These are phyloP conservation scores for Hipparchia semele DNA, from an alignment of 2,888 invertebrate species.

Conservation along the genomic window DNA sequence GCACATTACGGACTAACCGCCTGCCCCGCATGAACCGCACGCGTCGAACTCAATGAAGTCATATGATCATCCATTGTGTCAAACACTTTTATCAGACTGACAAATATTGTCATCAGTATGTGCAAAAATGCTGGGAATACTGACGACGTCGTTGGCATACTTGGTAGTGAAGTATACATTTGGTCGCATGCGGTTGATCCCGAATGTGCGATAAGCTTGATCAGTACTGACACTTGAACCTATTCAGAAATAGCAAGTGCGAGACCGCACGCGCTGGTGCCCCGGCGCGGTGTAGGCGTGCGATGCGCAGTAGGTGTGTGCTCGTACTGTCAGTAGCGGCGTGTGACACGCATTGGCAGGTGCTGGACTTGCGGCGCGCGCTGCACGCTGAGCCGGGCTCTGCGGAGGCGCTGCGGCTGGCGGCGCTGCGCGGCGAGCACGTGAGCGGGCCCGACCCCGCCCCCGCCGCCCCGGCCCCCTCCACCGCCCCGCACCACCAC, in stretches of 20 bases:
- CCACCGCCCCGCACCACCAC: slow-evolving; percentile 74
- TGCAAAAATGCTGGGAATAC: too few species aligned
- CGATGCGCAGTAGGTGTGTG: background rate
- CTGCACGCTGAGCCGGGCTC: slow-evolving; percentile 88
- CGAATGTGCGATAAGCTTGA: background rate
- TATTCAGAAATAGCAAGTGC: background rate
- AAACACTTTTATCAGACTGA: too few species aligned
- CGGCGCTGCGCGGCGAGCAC: slow-evolving; percentile 77
- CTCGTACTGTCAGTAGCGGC: slow-evolving; percentile 27
- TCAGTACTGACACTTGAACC: background rate
- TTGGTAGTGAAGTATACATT: background rate
- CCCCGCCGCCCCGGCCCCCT: slow-evolving; percentile 52
- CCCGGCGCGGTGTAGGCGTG: background rate
- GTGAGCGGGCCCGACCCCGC: slow-evolving; percentile 74
- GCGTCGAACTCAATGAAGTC: too few species aligned
- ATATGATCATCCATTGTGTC: too few species aligned
- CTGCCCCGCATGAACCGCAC: background rate
- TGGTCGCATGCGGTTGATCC: background rate
- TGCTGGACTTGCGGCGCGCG: slow-evolving; percentile 91
- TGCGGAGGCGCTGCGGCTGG: slow-evolving; percentile 82
- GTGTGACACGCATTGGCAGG: slow-evolving; percentile 80
- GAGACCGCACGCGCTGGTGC: background rate
- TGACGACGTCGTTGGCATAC: too few species aligned
- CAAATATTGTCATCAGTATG: too few species aligned
- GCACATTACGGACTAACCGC: background rate